Evolutionary conservation across 2,113 vertebrate genomes (phyloP), one percentile per base, ranked within the genome.

Genomic region (Furnarius figulus): DNA sequence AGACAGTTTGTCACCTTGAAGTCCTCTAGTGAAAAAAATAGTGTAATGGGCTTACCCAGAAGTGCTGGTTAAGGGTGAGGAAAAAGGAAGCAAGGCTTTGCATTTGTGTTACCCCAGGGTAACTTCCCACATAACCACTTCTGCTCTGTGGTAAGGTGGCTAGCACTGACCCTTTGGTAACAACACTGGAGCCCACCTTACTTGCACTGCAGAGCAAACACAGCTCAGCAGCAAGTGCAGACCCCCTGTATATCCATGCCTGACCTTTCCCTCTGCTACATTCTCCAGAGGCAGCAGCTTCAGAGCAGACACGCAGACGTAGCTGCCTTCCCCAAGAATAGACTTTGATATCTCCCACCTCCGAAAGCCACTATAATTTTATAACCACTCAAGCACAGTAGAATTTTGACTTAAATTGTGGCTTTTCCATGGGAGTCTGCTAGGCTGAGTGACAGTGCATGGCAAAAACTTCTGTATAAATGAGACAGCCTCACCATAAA

Each of bases 381-480:
- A 9, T 18, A 85, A 67, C 42, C 0, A 0, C 35, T 77, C 30
- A 37, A 78, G 61, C 56, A 78, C 39, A 58, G 56, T 15, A n/a
- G 55, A 91, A 70, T 78, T 91, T 82, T 85, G 25, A 59, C 52
- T 85, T 58, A 35, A 75, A 55, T 58, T 44, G 78, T 59, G 52
- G n/a, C n/a, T 89, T 91, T 93, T 93, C 68, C 85, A 85, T 31
- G n/a, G 50, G 42, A 85, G 20, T 28, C 70, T 85, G 39, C 74
- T 66, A 85, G 61, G 74, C 78, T 85, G 85, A 91, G 81, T 91
- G 88, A 82, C 70, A 58, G 76, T 20, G 40, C 73, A 53, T 27
- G 49, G 73, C 85, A 87, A 73, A 85, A 93, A 63, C 14, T 74
- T 87, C 56, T 7, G 28, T 23, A 30, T 35, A 76, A 90, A 93